These are phyloP conservation scores for Latheticus oryzae DNA, from an alignment of 2,888 invertebrate species.

Conservation along the genomic window DNA sequence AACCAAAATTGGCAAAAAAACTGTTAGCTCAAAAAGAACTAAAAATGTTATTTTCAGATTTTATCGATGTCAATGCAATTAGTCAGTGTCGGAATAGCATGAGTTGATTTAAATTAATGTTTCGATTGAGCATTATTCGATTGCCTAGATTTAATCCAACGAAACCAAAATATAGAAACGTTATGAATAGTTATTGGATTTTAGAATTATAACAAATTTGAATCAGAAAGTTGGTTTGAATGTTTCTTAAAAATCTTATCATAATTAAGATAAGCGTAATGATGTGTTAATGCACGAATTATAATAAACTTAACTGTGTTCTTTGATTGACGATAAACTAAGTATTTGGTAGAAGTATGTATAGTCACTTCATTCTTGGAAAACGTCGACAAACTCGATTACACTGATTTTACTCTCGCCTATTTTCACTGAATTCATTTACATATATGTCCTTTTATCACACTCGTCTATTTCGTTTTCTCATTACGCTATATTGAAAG, in stretches of 20 bases:
- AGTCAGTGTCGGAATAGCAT: slow-evolving; percentile 25
- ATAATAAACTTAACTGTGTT: slow-evolving; percentile 27
- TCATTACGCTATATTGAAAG: slow-evolving; percentile 44
- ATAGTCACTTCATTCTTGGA: slow-evolving; percentile 37
- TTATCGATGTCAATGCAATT: slow-evolving; percentile 17
- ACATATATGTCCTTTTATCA: slow-evolving; percentile 43
- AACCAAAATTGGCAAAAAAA: neutral
- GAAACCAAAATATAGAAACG: slow-evolving; percentile 17
- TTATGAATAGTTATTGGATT: slow-evolving; percentile 25
- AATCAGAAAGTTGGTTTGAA: slow-evolving; percentile 14
- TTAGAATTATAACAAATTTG: slow-evolving; percentile 9
- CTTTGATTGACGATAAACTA: slow-evolving; percentile 39
- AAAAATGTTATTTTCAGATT: slow-evolving; percentile 1
- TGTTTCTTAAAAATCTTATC: too few species aligned
- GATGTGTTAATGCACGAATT: slow-evolving; percentile 36
- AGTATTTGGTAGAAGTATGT: slow-evolving; percentile 33
- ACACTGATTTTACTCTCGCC: slow-evolving; percentile 39
- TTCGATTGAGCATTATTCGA: slow-evolving; percentile 23
- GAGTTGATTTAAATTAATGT: slow-evolving; percentile 30
- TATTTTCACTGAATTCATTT: slow-evolving; percentile 43
- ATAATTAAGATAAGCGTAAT: too few species aligned
- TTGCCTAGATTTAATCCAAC: slow-evolving; percentile 23
- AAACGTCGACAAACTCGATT: slow-evolving; percentile 42
- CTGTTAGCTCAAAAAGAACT: neutral
- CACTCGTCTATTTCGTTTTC: slow-evolving; percentile 44